Conservation (phyloP, 1,140 invertebrate species). For the Caligus rogercresseyi region DNA sequence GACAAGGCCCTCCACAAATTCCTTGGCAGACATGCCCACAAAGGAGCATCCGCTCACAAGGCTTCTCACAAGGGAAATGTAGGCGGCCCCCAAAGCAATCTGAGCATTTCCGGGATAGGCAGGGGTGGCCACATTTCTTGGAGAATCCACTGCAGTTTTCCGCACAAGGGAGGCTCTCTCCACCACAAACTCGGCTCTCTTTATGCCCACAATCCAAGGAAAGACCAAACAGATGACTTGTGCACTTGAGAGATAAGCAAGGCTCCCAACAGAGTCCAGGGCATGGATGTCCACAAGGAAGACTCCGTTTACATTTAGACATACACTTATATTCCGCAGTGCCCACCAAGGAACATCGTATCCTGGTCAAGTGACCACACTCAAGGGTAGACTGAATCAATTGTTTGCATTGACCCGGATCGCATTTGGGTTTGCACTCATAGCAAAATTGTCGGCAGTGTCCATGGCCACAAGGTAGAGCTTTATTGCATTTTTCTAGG, state of each 20-base stretch:
- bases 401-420: background rate
- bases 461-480: background rate
- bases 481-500: background rate
- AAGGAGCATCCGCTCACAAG: background rate
- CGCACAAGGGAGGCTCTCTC: background rate
- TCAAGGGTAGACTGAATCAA: background rate
- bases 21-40: background rate
- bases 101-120: background rate
- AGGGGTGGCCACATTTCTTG: background rate
- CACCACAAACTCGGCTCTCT: background rate
- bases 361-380: background rate
- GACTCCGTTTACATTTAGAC: background rate
- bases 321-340: background rate
- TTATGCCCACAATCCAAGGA: background rate
- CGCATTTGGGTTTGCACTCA: background rate
- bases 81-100: background rate
- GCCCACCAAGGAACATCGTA: background rate
- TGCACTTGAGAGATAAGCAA: too few relatives aligned
- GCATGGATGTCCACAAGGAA: background rate
- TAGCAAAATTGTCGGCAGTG: background rate
- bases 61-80: background rate
- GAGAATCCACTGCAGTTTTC: background rate
- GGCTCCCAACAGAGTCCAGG: background rate
- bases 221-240: background rate
- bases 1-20: background rate